These are phyloP conservation scores for Laodelphax striatellus DNA, from an alignment of 1,140 invertebrate species.

Conservation along the genomic window DNA sequence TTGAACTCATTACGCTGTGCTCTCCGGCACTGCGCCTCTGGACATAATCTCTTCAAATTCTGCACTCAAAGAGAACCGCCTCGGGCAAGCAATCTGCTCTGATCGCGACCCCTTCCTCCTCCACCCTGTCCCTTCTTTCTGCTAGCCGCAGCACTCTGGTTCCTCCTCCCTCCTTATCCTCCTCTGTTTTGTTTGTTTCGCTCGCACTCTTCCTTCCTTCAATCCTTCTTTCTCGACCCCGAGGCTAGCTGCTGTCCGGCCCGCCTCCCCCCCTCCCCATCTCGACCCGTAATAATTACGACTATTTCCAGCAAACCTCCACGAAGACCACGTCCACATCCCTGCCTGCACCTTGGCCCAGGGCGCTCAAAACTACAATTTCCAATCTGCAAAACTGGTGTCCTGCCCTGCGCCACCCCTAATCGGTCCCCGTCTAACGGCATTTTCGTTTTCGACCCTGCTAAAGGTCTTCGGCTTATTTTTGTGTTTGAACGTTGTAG, in stretches of 20 bases:
- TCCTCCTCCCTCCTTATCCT: not conserved
- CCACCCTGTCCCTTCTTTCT: not conserved
- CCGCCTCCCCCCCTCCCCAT: too few species aligned
- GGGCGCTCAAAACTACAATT: not conserved
- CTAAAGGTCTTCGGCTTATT: not conserved
- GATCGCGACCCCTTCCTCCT: conserved; percentile 1
- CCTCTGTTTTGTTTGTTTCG: not conserved
- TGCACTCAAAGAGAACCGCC: not conserved
- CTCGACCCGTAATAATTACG: too few species aligned
- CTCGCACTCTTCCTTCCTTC: not conserved
- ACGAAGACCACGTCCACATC: too few species aligned
- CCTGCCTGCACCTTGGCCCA: too few species aligned
- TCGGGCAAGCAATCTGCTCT: not conserved
- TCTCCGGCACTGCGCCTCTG: not conserved
- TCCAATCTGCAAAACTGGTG: not conserved
- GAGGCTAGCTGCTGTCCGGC: too few species aligned
- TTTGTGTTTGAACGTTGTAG: not conserved
- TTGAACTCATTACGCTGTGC: not conserved
- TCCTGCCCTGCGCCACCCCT: too few species aligned
- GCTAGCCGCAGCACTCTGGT: not conserved
- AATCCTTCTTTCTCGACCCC: too few species aligned
- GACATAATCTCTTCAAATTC: conserved; percentile 5
- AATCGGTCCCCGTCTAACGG: too few species aligned
- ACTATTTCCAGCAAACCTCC: too few species aligned
- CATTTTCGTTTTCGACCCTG: too few species aligned